A percentile compares a stretch with the other conserved stretches of the same genome.
phyloP scores from a whole-genome alignment of 2,797 vertebrate species.

The Myiotriccus ornatus region DNA sequence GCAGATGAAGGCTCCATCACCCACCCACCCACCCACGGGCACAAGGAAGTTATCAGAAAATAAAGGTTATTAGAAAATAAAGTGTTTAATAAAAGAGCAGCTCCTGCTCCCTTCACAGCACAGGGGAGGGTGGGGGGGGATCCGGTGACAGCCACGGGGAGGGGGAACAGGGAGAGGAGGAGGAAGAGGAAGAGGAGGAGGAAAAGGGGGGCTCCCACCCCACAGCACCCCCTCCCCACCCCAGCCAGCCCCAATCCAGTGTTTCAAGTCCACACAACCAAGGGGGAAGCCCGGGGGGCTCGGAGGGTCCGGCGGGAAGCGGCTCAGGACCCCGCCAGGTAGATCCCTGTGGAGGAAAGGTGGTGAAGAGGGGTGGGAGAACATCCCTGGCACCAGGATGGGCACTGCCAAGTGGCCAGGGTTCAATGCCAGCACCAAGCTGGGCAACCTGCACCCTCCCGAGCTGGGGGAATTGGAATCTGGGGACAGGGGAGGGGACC shows the following conservation, averaged over 20 bases:
- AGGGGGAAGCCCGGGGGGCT: background rate
- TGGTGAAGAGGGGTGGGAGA: background rate
- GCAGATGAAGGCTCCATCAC: too few relatives aligned
- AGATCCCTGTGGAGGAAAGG: constrained; percentile 47
- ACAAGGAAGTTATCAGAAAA: constrained; percentile 66
- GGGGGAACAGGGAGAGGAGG: background rate
- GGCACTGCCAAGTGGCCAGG: fast-evolving
- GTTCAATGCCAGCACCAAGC: fast-evolving
- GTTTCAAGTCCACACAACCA: background rate
- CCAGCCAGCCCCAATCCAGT: background rate
- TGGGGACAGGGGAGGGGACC: background rate
- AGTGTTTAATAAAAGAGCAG: constrained; percentile 72
- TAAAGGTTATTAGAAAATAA: constrained; percentile 75
- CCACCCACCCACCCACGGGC: background rate
- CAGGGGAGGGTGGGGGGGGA: background rate
- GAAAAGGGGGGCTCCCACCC: background rate
- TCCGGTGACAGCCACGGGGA: background rate
- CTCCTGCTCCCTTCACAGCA: constrained; percentile 24
- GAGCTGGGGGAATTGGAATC: too few relatives aligned
- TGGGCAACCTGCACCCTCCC: background rate
- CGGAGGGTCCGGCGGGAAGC: fast-evolving
- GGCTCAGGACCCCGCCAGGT: constrained; percentile 67
- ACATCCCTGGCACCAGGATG: fast-evolving
- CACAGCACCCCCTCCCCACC: background rate
- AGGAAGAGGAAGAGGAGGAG: background rate